Percentiles rank a stretch among this genome's conserved stretches.
Conservation (phyloP, 2,797 vertebrate genomes). For the Cirrhinus molitorella region DNA sequence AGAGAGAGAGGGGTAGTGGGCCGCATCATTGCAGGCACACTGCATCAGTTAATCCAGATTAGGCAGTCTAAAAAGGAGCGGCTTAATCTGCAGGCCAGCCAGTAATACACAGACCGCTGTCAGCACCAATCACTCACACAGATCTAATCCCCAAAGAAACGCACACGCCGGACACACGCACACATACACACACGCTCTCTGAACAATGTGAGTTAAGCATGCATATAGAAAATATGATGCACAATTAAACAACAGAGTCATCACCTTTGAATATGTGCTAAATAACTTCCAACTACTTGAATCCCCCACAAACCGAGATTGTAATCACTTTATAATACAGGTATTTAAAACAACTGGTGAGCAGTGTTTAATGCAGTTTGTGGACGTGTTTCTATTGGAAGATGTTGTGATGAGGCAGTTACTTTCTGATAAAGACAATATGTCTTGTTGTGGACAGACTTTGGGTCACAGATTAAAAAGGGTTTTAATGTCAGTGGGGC, state of each 20-base stretch:
- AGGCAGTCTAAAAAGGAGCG: slow-evolving; percentile 83
- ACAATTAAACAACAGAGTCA: not conserved
- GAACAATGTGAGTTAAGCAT: slow-evolving; percentile 13
- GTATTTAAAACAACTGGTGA: not conserved
- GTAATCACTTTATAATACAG: not conserved
- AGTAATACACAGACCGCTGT: slow-evolving; percentile 82
- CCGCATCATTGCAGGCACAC: slow-evolving; percentile 79
- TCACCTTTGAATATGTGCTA: not conserved
- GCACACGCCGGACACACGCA: slow-evolving; percentile 52
- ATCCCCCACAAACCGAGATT: not conserved
- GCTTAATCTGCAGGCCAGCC: slow-evolving; percentile 82
- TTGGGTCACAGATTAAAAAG: slow-evolving; percentile 28
- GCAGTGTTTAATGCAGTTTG: not conserved
- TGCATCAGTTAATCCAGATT: slow-evolving; percentile 85
- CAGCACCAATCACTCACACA: slow-evolving; percentile 81
- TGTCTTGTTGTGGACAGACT: slow-evolving; percentile 17
- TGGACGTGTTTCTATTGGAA: not conserved
- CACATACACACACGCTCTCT: slow-evolving; percentile 33
- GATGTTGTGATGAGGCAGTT: not conserved
- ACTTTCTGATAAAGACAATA: slow-evolving; percentile 3
- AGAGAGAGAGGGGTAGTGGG: slow-evolving; percentile 62
- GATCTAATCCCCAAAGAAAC: slow-evolving; percentile 63
- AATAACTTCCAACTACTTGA: not conserved
- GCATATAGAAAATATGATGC: slow-evolving; percentile 1
- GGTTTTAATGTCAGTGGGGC: slow-evolving; percentile 38